Conservation (phyloP, 2,113 vertebrate species). For the Notiomystis cincta region DNA sequence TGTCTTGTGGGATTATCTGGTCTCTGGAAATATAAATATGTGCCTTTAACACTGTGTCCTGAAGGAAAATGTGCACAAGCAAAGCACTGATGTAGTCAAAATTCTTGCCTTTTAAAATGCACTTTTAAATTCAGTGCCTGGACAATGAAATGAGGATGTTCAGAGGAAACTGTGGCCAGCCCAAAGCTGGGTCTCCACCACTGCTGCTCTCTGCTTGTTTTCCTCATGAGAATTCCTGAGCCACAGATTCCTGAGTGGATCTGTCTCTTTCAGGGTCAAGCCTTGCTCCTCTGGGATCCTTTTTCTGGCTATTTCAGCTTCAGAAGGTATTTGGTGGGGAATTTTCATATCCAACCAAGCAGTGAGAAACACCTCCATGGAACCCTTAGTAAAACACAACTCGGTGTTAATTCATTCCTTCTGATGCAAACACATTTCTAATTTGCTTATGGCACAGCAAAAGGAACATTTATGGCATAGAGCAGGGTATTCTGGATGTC, state of each 20-base stretch:
- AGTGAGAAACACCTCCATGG: neutral
- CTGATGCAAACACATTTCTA: neutral
- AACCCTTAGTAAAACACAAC: neutral
- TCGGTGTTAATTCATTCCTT: neutral
- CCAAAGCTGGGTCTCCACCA: neutral
- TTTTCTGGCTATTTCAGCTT: neutral
- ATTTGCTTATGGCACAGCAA: neutral
- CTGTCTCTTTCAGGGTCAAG: neutral
- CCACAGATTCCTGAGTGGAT: too few species aligned
- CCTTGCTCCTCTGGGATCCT: neutral
- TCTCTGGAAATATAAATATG: neutral
- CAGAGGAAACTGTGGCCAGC: neutral
- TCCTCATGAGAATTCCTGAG: neutral
- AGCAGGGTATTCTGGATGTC: neutral
- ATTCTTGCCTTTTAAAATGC: neutral
- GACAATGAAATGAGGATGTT: neutral
- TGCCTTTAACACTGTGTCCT: neutral
- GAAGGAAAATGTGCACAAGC: neutral
- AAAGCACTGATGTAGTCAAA: neutral
- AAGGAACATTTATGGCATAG: neutral
- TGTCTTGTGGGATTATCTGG: neutral
- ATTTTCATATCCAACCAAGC: neutral
- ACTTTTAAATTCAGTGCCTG: neutral
- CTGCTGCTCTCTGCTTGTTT: neutral
- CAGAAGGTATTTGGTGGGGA: neutral